Evolutionary conservation across 2,113 vertebrate genomes (phyloP).

Genomic region (Calonectris borealis): DNA sequence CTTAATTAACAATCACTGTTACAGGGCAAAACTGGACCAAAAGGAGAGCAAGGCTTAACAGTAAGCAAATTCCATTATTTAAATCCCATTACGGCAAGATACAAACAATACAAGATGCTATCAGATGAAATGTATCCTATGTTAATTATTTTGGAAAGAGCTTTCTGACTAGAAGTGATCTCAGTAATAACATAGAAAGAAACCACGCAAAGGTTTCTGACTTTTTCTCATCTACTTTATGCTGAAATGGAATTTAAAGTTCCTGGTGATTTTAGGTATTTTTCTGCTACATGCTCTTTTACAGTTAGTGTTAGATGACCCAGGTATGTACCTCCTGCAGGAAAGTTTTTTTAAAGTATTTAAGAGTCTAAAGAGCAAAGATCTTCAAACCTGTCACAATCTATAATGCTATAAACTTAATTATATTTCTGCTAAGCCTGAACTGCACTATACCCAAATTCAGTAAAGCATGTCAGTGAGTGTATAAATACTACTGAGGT

Average conservation of each 20-base stretch:
- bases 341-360: neutral
- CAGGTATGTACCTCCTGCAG: neutral
- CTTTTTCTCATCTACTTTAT: neutral
- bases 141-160: neutral
- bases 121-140: neutral
- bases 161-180: neutral
- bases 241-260: neutral
- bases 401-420: neutral
- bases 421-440: neutral
- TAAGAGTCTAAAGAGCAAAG: neutral
- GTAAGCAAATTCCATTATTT: slow-evolving; percentile 70
- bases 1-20: slow-evolving; percentile 29
- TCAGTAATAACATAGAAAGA: neutral
- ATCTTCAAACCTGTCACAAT: neutral
- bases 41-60: slow-evolving; percentile 86
- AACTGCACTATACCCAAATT: neutral
- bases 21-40: slow-evolving; percentile 81
- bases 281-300: neutral
- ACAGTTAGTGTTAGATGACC: neutral
- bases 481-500: neutral
- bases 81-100: neutral
- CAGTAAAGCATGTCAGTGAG: neutral
- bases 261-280: neutral
- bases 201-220: neutral
- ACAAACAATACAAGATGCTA: neutral